phyloP scores from a whole-genome alignment of 2,797 vertebrate species.

The Distichodus sexfasciatus region DNA sequence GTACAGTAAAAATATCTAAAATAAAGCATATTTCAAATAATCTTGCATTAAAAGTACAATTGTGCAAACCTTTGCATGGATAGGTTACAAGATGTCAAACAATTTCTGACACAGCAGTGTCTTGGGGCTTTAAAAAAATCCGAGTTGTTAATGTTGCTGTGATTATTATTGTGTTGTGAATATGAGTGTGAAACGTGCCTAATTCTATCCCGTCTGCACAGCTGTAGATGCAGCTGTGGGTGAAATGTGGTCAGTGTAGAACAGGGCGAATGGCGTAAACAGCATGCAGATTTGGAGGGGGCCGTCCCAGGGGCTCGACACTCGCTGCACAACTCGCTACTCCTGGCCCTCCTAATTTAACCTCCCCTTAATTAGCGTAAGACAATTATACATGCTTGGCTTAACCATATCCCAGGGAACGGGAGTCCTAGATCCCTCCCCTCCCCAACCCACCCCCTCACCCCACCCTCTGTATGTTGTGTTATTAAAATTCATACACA shows the following conservation, averaged over 20 bases:
- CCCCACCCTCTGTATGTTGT: slow-evolving; percentile 51
- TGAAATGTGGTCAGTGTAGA: slow-evolving; percentile 56
- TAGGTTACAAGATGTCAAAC: no score
- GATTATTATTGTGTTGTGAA: neutral
- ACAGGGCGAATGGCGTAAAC: slow-evolving; percentile 53
- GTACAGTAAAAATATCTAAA: no score
- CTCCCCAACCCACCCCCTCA: slow-evolving; percentile 6
- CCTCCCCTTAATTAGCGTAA: slow-evolving; percentile 76
- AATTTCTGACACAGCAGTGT: no score
- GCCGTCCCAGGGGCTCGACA: slow-evolving; percentile 47
- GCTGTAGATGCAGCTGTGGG: slow-evolving; percentile 60
- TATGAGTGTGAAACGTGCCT: neutral
- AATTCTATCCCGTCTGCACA: slow-evolving; percentile 64
- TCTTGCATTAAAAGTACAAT: no score
- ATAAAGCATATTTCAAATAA: no score
- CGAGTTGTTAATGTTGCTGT: neutral
- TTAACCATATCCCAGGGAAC: slow-evolving; percentile 76
- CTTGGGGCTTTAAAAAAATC: no score
- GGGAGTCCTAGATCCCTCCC: slow-evolving; percentile 56
- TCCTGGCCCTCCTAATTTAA: slow-evolving; percentile 56
- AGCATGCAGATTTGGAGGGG: slow-evolving; percentile 62
- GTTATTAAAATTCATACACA: slow-evolving; percentile 64
- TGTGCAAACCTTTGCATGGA: neutral
- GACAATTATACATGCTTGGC: slow-evolving; percentile 82
- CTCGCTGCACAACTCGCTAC: slow-evolving; percentile 48